Base-by-base conservation (phyloP, 2,113 vertebrate genomes). In the Laterallus jamaicensis region DNA sequence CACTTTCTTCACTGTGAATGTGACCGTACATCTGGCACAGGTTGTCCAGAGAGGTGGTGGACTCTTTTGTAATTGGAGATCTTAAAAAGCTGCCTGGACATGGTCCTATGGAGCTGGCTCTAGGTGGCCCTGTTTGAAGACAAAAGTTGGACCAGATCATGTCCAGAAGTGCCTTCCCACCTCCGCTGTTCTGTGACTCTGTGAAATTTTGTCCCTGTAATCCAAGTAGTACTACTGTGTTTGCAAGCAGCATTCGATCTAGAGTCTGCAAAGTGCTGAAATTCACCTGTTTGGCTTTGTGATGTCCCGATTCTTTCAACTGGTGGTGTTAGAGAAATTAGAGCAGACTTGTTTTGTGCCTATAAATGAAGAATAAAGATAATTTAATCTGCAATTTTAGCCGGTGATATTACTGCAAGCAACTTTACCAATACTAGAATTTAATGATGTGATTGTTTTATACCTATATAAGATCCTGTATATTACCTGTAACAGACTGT, bases 101-200 rank as follows among this genome's bases (percentile, higher is more conserved):
- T 0, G 0, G 39, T 26, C n/a, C 39, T 42, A 25, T 13, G 11
- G 7, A 29, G 0, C 15, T 3, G 1, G 50, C 12, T 52, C 5
- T 28, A 0, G 60, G 16, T 62, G 29, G 3, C 13, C 35, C 10
- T 82, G 31, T 39, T 54, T 70, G 52, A 75, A 22, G 26, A 70
- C 24, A 4, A 24, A 19, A 1, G 2, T 42, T 63, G 29, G 40
- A 49, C 11, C 68, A 58, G 26, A 3, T 18, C 3, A 20, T 2
- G 8, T 52, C 9, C 50, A 56, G 29, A 11, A 9, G 24, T 55
- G 29, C 6, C 17, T 50, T 58, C 44, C 35, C 2, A 26, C 12
- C 32, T 78, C 15, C 17, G 7, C 32, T 2, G 0, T 35, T 21
- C 56, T 49, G 68, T 24, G 37, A 18, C 29, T 60, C 37, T 58